A percentile compares a stretch with the other conserved stretches of the same genome.
phyloP scores from a whole-genome alignment of 92 coral and sea anemone genomes.

The Montipora capitata region DNA sequence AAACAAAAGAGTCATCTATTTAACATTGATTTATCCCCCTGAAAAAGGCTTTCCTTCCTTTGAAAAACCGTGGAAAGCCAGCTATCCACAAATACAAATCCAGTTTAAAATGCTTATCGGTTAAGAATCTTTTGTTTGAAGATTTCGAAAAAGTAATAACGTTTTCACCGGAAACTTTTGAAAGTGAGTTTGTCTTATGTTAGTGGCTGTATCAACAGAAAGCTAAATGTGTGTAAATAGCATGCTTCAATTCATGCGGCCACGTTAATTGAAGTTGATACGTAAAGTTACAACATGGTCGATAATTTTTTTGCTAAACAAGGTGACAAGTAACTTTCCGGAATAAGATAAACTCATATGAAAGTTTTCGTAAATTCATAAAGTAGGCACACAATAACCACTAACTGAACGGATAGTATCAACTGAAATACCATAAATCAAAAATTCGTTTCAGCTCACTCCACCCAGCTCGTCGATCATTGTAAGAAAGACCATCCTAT shows the following conservation, averaged over 20 bases:
- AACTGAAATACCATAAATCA: background rate
- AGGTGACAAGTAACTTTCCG: background rate
- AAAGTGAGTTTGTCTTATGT: background rate
- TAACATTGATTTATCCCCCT: no score
- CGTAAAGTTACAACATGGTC: background rate
- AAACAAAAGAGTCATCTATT: no score
- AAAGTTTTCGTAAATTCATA: slow-evolving; percentile 24
- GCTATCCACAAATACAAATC: no score
- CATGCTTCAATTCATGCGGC: background rate
- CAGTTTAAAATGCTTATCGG: background rate
- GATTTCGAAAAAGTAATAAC: background rate
- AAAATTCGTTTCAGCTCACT: no score
- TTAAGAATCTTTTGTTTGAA: background rate
- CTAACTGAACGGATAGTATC: background rate
- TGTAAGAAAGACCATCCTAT: no score
- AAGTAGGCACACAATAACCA: slow-evolving; percentile 15
- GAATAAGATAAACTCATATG: background rate
- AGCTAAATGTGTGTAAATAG: slow-evolving; percentile 25
- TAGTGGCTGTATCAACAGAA: slow-evolving; percentile 30
- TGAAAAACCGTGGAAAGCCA: no score
- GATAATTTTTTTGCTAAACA: background rate
- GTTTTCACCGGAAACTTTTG: background rate
- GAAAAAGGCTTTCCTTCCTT: no score
- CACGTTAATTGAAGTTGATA: no score
- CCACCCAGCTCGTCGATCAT: no score